A percentile compares a stretch with the other conserved stretches of the same genome.
phyloP scores from a whole-genome alignment of 1,140 invertebrate species.

The Leptinotarsa lineolata region DNA sequence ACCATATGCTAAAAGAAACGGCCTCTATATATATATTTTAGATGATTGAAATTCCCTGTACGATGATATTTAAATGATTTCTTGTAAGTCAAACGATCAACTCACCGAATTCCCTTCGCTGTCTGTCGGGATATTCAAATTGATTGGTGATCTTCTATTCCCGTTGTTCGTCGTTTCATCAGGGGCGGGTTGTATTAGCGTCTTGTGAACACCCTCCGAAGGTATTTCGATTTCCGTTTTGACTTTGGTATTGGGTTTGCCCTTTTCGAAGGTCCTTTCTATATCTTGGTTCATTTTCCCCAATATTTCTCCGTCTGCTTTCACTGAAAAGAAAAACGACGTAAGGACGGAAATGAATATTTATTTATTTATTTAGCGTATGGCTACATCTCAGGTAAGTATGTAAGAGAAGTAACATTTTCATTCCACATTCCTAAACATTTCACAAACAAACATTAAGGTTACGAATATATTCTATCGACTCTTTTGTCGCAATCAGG shows the following conservation, averaged over 20 bases:
- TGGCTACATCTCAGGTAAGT: too few relatives aligned
- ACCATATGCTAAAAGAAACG: too few relatives aligned
- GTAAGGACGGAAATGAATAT: too few relatives aligned
- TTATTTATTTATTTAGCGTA: too few relatives aligned
- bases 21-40: too few relatives aligned
- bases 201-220: slow-evolving; percentile 55
- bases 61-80: too few relatives aligned
- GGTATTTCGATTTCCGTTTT: slow-evolving; percentile 59
- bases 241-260: slow-evolving; percentile 54
- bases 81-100: neutral
- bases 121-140: neutral
- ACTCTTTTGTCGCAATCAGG: too few relatives aligned
- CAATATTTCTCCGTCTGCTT: slow-evolving; percentile 59
- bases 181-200: slow-evolving; percentile 42
- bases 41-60: too few relatives aligned
- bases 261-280: slow-evolving; percentile 47
- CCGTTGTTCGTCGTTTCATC: slow-evolving; percentile 24
- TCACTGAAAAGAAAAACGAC: slow-evolving; percentile 46
- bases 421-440: too few relatives aligned
- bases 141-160: slow-evolving; percentile 37
- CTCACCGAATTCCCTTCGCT: slow-evolving; percentile 19
- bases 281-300: slow-evolving; percentile 58
- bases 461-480: too few relatives aligned
- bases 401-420: too few relatives aligned
- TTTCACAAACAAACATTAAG: too few relatives aligned